phyloP scores from a whole-genome alignment of 2,113 vertebrate genomes.

The rat (Rattus norvegicus) region GRCr8 NC_086025.1:27119501-27120000 shows the following conservation, averaged over 20 bases:
- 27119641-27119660: not conserved
- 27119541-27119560: not conserved
- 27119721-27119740: not conserved
- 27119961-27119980: not conserved
- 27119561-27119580: not conserved
- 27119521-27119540: not conserved
- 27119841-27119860: conserved; percentile 41
- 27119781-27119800: conserved; percentile 28
- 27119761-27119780: not conserved
- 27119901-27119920: conserved; percentile 32
- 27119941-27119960: not conserved
- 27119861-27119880: not conserved
- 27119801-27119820: not conserved
- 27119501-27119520: no score
- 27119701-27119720: no score
- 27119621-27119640: not conserved
- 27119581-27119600: not conserved
- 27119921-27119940: not conserved
- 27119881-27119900: not conserved
- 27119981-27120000: not conserved
- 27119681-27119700: not conserved
- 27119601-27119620: not conserved
- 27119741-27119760: conserved; percentile 17
- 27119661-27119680: not conserved
- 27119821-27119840: not conserved